Conservation (phyloP, 2,888 invertebrate species). For the Hydrotaea cyrtoneurina region DNA sequence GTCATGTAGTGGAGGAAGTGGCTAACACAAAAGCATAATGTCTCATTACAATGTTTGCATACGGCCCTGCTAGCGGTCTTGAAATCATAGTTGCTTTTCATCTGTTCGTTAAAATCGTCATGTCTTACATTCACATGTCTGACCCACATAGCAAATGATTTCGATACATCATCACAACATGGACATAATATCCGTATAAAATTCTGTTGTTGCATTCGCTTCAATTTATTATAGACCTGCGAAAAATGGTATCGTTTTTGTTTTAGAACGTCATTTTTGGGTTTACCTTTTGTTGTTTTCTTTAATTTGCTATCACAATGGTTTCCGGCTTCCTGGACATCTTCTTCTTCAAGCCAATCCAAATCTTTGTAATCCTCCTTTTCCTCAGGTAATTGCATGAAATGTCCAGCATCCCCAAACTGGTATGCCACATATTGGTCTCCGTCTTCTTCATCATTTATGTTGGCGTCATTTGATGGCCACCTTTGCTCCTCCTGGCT, state of each 20-base stretch:
- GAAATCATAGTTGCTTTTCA: background rate
- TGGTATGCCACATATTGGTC: background rate
- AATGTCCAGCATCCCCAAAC: too few species aligned
- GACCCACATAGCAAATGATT: background rate
- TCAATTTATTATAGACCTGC: background rate
- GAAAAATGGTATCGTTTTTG: background rate
- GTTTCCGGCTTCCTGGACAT: background rate
- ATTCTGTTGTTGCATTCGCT: background rate
- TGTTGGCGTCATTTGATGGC: too few species aligned
- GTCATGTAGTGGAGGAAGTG: background rate
- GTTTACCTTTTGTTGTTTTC: background rate
- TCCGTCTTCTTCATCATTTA: background rate
- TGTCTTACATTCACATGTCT: background rate
- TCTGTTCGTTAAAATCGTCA: background rate
- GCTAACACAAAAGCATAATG: background rate
- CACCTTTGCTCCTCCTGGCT: too few species aligned
- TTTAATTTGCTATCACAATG: too few species aligned
- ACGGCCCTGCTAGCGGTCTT: background rate
- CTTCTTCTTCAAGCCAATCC: background rate
- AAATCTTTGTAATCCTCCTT: background rate
- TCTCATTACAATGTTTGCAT: background rate
- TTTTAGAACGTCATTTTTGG: background rate
- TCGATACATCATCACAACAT: too few species aligned
- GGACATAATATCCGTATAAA: background rate
- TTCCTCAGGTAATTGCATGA: too few species aligned